Base-by-base conservation (phyloP, 2,888 invertebrate genomes). In the Amblyjoppa fuscipennis region DNA sequence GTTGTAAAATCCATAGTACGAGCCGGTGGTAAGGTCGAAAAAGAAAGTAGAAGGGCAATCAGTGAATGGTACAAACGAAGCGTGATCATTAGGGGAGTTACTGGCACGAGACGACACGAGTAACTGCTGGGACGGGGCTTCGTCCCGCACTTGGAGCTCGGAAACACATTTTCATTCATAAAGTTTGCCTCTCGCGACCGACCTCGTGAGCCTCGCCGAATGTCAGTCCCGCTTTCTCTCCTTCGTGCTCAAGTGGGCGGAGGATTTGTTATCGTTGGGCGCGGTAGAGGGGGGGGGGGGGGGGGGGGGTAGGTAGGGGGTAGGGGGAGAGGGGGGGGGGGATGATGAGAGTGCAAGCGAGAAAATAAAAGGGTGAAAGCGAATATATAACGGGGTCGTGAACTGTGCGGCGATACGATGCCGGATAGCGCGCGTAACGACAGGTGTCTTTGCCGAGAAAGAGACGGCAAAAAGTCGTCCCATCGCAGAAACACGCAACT, bases 81-180 rank as follows among this genome's bases (percentile, higher is more conserved):
- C 56, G 79, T 31, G 66, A 77, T 81, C 59, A 81, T 84, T 81
- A 81, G 81, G 81, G 81, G 68, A 81, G 81, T 81, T 64, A 74
- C 51, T 75, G 68, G 80, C 31, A 77, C 76, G 82, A 75, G 77
- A 81, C 81, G 76, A 76, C 66, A 61, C 79, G 87, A 82, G 73
- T 74, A 70, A 61, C 45, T 76, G 80, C 80, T 84, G 85, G 85
- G 82, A 76, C 71, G 84, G 80, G 76, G 83, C 82, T 87, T 87
- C 87, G 87, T 87, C 87, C 83, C 88, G 81, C 88, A 81, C 88
- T 88, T 82, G 87, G 86, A 87, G 88, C 86, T 84, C 89, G 88
- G 91, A 92, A 92, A 92, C 91, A 92, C 80, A 82, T 83, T 78
- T 92, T 92, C 92, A 92, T 92, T 92, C 92, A 92, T 92, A 92